Conservation (phyloP, 2,113 vertebrate genomes). For the Brachypteracias leptosomus region DNA sequence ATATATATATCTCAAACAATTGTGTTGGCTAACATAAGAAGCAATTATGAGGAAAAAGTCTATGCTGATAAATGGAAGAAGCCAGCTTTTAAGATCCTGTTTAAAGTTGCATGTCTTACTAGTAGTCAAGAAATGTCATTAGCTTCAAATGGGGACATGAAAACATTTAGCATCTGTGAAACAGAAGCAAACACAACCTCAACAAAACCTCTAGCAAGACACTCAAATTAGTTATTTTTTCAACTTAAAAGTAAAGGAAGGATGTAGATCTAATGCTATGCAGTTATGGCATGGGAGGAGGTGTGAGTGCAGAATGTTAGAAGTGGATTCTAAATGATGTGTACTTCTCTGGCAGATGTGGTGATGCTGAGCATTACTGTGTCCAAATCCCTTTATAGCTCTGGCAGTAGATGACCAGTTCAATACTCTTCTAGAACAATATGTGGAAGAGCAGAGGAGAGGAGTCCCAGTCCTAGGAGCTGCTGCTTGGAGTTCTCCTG, state of each 20-base stretch:
- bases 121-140: background rate
- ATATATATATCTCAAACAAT: background rate
- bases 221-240: background rate
- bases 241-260: background rate
- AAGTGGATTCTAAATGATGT: fast-evolving
- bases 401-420: background rate
- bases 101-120: background rate
- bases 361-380: background rate
- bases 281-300: background rate
- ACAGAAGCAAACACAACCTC: background rate
- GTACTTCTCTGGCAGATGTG: background rate
- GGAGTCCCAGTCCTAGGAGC: background rate
- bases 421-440: background rate
- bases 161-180: background rate
- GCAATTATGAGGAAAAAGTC: background rate
- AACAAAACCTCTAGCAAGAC: background rate
- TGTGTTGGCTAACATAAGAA: background rate
- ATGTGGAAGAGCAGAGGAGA: background rate
- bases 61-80: background rate
- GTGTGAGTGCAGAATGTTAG: background rate
- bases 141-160: background rate
- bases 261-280: background rate
- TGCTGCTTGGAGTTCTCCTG: background rate
- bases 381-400: background rate
- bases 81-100: background rate